Percentiles rank a stretch among this genome's conserved stretches.
phyloP scores from a whole-genome alignment of 1,140 invertebrate genomes.

The Pogonus chalceus region DNA sequence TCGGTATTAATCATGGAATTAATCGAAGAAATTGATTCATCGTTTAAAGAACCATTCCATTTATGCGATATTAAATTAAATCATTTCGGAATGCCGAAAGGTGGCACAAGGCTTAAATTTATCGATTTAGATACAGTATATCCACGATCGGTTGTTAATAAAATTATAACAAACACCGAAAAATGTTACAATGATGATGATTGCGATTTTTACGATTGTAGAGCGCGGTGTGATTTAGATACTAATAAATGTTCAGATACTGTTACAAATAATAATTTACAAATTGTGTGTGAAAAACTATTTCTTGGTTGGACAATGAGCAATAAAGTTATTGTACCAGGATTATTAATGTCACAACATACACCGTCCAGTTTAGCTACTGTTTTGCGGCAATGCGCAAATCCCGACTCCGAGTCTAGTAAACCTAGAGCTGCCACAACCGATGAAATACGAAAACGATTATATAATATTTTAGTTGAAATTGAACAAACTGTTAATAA shows the following conservation, averaged over 20 bases:
- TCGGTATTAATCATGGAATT: slow-evolving; percentile 51
- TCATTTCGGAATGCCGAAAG: slow-evolving; percentile 50
- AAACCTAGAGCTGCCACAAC: slow-evolving; percentile 35
- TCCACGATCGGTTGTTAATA: slow-evolving; percentile 37
- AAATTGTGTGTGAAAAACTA: slow-evolving; percentile 52
- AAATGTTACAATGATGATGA: slow-evolving; percentile 45
- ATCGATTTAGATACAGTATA: slow-evolving; percentile 49
- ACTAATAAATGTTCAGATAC: slow-evolving; percentile 40
- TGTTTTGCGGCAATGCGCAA: slow-evolving; percentile 45
- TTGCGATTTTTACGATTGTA: slow-evolving; percentile 56
- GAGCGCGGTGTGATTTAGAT: slow-evolving; percentile 42
- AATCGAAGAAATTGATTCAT: slow-evolving; percentile 44
- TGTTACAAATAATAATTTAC: slow-evolving; percentile 52
- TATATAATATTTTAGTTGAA: slow-evolving; percentile 42
- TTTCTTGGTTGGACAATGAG: slow-evolving; percentile 51
- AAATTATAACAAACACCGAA: slow-evolving; percentile 34
- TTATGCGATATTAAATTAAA: slow-evolving; percentile 57
- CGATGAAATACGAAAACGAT: slow-evolving; percentile 35
- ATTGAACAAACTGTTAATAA: slow-evolving; percentile 32
- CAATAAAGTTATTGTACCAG: slow-evolving; percentile 47
- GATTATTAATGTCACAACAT: slow-evolving; percentile 45
- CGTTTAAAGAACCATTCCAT: slow-evolving; percentile 45
- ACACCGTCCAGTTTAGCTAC: slow-evolving; percentile 43
- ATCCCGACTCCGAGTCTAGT: slow-evolving; percentile 36
- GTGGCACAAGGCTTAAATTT: slow-evolving; percentile 43